Percentiles rank a stretch among this genome's conserved stretches.
These are phyloP conservation scores for Forbesichthys agassizii DNA, from an alignment of 2,113 vertebrate species.

Conservation along the genomic window DNA sequence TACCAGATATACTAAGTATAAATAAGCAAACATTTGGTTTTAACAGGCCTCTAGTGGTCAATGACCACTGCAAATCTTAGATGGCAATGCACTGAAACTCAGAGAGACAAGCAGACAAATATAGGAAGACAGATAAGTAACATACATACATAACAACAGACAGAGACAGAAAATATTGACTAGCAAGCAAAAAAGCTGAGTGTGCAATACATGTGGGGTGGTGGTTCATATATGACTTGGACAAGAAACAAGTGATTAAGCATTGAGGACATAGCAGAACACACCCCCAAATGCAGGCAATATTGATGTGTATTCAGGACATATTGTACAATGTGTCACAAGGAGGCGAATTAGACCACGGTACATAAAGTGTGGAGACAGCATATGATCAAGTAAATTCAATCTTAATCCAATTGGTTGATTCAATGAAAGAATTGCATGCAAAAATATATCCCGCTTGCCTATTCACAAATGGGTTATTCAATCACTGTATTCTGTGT, in stretches of 20 bases:
- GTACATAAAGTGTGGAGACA: constrained; percentile 16
- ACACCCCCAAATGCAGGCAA: not conserved
- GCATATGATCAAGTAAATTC: constrained; percentile 32
- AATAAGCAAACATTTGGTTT: too few relatives aligned
- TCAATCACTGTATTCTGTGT: constrained; percentile 28
- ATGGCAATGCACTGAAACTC: not conserved
- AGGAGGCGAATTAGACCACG: constrained; percentile 55
- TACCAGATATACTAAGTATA: too few relatives aligned
- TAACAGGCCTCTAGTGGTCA: too few relatives aligned
- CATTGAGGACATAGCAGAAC: constrained; percentile 43
- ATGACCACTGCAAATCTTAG: too few relatives aligned
- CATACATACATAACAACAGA: constrained; percentile 4
- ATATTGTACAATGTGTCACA: constrained; percentile 32
- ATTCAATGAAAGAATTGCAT: constrained; percentile 22
- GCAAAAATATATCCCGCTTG: constrained; percentile 6
- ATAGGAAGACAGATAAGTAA: constrained; percentile 8
- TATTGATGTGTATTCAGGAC: constrained; percentile 41
- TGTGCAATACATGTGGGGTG: constrained; percentile 7
- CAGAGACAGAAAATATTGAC: not conserved
- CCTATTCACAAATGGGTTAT: constrained; percentile 10
- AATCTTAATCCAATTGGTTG: constrained; percentile 30
- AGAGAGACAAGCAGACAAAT: constrained; percentile 2
- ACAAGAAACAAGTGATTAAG: constrained; percentile 56
- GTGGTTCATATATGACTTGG: constrained; percentile 17
- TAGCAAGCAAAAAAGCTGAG: not conserved